Conservation (phyloP, 1,140 invertebrate species). For the Muscidifurax raptorellus region DNA sequence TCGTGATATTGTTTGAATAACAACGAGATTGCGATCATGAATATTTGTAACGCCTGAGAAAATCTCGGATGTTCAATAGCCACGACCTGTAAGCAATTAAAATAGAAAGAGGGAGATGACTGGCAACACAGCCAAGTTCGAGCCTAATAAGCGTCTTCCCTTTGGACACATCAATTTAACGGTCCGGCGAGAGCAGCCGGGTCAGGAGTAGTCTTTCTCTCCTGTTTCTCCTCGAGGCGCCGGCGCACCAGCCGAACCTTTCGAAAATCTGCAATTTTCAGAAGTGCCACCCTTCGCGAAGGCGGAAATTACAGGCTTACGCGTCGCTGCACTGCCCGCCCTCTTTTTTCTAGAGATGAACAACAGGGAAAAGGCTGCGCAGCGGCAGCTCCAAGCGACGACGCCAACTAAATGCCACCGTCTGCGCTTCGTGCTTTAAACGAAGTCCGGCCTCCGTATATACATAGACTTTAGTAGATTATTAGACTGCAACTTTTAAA, state of each 20-base stretch:
- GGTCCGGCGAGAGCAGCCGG: slow-evolving; percentile 17
- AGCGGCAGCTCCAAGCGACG: slow-evolving; percentile 23
- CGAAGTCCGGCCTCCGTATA: not conserved
- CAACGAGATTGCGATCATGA: too few species aligned
- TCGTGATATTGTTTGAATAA: too few species aligned
- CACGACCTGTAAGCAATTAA: not conserved
- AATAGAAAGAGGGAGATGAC: not conserved
- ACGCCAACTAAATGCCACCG: slow-evolving; percentile 50
- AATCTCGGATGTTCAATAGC: not conserved
- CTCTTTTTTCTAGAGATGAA: slow-evolving; percentile 30
- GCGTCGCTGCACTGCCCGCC: not conserved
- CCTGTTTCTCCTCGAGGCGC: slow-evolving; percentile 11
- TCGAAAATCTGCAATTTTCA: slow-evolving; percentile 62
- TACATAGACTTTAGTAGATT: not conserved
- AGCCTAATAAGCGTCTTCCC: slow-evolving; percentile 19
- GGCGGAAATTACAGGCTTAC: slow-evolving; percentile 68
- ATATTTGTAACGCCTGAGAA: not conserved
- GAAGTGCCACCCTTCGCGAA: slow-evolving; percentile 67
- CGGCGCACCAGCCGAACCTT: not conserved
- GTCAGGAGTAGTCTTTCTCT: slow-evolving; percentile 44
- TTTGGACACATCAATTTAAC: slow-evolving; percentile 40
- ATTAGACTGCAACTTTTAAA: not conserved
- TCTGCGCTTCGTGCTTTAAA: not conserved
- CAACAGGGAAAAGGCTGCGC: slow-evolving; percentile 18
- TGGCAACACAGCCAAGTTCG: not conserved